These are phyloP conservation scores for Diuraphis noxia DNA, from an alignment of 1,140 invertebrate species.

Conservation along the genomic window DNA sequence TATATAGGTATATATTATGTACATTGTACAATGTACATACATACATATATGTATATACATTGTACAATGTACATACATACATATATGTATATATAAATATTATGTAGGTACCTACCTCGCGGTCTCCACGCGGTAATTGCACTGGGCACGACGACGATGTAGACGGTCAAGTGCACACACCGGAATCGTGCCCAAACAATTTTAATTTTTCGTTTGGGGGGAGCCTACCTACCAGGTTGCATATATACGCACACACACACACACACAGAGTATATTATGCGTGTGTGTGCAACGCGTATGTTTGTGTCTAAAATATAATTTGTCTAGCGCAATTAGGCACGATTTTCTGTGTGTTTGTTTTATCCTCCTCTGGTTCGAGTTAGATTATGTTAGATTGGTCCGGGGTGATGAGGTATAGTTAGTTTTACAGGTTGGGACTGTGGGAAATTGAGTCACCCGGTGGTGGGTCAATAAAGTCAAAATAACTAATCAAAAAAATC, in stretches of 20 bases:
- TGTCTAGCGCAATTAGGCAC: neutral
- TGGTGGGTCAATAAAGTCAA: slow-evolving; percentile 33
- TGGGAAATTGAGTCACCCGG: neutral
- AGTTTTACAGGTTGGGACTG: neutral
- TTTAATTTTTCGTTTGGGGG: neutral
- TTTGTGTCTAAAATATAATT: neutral
- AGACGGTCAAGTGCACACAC: slow-evolving; percentile 15
- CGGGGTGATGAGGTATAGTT: too few species aligned
- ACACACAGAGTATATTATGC: too few species aligned
- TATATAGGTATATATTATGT: neutral
- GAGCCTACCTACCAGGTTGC: neutral
- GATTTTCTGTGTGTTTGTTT: neutral
- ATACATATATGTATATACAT: neutral
- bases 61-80: neutral
- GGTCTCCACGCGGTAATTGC: slow-evolving; percentile 44
- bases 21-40: neutral
- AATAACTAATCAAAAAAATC: slow-evolving; percentile 51
- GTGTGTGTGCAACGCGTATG: too few species aligned
- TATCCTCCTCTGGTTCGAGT: neutral
- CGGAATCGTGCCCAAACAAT: slow-evolving; percentile 12
- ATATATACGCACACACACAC: neutral
- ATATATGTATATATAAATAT: neutral
- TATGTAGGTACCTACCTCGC: slow-evolving; percentile 14
- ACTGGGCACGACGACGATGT: neutral
- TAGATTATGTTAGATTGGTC: too few species aligned